Evolutionary conservation across 2,888 invertebrate species (phyloP), one percentile per base, ranked within the genome.

Genomic region (Lepetodrilus schrolli): DNA sequence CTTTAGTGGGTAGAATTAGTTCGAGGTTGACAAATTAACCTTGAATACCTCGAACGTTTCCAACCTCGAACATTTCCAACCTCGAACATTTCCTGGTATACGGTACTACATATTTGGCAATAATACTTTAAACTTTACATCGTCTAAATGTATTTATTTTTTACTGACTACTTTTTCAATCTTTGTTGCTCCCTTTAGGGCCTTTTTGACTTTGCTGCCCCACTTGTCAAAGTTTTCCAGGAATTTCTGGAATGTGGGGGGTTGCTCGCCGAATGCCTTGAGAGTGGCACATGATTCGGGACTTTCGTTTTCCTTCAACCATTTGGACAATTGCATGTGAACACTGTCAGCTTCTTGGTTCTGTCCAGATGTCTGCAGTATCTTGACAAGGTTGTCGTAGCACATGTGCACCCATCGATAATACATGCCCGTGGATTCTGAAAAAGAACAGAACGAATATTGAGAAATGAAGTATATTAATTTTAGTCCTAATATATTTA

Each of bases 341-440:
- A 78, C 78, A 2, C 73, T 70, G 43, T 84, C 83, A 7, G 80
- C 83, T 26, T 83, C 81, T 17, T 82, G 79, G 21, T 50, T 49
- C n/a, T 76, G 30, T 1, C 66, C 74, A 17, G 80, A 73, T 17
- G 84, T 77, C 71, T 86, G 83, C 8, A 84, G 74, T 1, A 83
- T 81, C 68, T 79, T 78, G 49, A 86, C 81, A n/a, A 87, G 79
- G 38, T 80, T 79, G 26, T 86, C 84, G 72, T 80, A 88, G 51
- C 85, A 83, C 5, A 81, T 77, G 75, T 85, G 85, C 10, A 87
- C 79, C 88, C 88, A 88, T 73, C 85, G 84, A 73, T 85, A 72
- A 74, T 87, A 85, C n/a, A 84, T 80, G 8, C 86, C 86, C 20
- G 80, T 74, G 0, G 82, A 78, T 26, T 84, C 87, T 87, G 82